phyloP scores from a whole-genome alignment of 2,888 invertebrate species.

The Andrena minutula region DNA sequence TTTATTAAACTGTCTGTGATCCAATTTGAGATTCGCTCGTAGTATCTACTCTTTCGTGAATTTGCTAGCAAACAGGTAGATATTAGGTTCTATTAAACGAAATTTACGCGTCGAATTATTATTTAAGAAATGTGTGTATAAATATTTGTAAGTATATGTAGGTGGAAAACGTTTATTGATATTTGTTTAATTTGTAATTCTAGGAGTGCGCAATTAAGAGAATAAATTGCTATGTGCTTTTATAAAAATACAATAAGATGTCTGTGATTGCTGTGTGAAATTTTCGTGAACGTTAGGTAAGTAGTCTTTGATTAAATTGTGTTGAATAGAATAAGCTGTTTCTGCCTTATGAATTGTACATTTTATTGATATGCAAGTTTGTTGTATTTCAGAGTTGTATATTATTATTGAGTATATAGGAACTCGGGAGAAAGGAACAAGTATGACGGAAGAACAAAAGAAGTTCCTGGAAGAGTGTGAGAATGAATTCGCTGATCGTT shows the following conservation, averaged over 20 bases:
- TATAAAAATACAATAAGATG: too few relatives aligned
- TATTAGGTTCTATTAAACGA: not conserved
- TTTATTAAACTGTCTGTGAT: not conserved
- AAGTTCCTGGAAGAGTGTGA: slow-evolving; percentile 88
- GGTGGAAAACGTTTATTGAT: not conserved
- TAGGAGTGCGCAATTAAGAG: not conserved
- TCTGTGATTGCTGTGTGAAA: not conserved
- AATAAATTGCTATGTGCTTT: not conserved
- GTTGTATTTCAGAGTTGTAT: slow-evolving; percentile 1
- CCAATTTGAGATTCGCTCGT: not conserved
- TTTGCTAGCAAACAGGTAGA: not conserved
- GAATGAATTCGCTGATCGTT: slow-evolving; percentile 88
- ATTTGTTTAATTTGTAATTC: not conserved
- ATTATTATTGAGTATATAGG: not conserved
- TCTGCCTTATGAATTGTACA: not conserved
- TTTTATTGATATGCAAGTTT: not conserved
- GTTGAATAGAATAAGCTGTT: not conserved
- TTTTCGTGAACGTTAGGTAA: not conserved
- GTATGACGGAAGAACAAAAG: slow-evolving; percentile 87
- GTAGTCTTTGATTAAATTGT: not conserved
- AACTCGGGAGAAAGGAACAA: slow-evolving; percentile 83
- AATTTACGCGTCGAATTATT: not conserved
- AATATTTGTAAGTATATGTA: not conserved
- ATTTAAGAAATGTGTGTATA: too few relatives aligned
- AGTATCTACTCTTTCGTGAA: not conserved